These are phyloP conservation scores for Steatornis caripensis DNA, from an alignment of 2,113 vertebrate species.

Conservation along the genomic window DNA sequence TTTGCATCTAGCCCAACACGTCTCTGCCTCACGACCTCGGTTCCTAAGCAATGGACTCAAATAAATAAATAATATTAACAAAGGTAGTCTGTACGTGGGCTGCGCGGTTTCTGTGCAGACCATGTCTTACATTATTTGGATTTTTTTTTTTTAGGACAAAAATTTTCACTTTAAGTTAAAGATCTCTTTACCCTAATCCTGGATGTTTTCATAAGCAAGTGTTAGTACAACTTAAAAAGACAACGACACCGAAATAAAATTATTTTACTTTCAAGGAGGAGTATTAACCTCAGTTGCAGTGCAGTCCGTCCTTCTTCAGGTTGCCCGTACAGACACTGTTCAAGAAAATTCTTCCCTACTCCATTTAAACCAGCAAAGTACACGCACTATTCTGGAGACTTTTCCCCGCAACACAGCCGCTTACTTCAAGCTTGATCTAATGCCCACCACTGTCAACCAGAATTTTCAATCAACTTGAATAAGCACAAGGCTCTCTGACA, in stretches of 20 bases:
- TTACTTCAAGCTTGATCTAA: background rate
- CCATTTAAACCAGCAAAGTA: background rate
- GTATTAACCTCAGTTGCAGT: background rate
- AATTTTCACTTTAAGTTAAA: background rate
- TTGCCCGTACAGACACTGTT: background rate
- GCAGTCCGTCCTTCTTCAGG: background rate
- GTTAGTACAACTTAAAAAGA: background rate
- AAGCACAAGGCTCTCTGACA: background rate
- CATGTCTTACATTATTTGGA: background rate
- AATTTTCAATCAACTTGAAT: background rate
- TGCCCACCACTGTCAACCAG: background rate
- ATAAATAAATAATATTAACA: background rate
- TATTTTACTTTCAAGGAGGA: rapidly evolving
- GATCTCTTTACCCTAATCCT: background rate
- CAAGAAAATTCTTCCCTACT: background rate
- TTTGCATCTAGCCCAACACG: background rate
- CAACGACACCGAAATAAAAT: background rate
- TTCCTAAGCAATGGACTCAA: background rate
- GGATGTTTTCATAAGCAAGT: background rate
- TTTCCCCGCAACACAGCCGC: background rate
- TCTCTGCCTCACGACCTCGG: background rate
- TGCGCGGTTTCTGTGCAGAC: background rate
- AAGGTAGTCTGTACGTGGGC: background rate
- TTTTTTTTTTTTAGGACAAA: background rate
- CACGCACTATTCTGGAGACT: background rate